A percentile compares a stretch with the other conserved stretches of the same genome.
Conservation (phyloP, 2,113 vertebrate genomes). For the Hucho hucho region DNA sequence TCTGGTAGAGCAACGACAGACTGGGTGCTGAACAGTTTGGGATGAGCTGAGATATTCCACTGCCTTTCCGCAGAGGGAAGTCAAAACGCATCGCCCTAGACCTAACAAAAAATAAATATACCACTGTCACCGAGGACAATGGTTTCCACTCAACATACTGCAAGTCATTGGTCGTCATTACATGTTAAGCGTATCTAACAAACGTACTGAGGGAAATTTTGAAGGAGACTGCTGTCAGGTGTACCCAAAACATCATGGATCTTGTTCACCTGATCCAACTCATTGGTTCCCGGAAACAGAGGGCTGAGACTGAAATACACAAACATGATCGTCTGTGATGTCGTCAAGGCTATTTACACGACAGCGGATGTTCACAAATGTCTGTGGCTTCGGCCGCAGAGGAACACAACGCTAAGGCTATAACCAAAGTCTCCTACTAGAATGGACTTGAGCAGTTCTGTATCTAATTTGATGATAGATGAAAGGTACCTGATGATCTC, state of each 20-base stretch:
- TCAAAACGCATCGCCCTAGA: constrained; percentile 74
- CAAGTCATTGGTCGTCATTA: too few species aligned
- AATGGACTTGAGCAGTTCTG: too few species aligned
- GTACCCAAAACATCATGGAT: constrained; percentile 69
- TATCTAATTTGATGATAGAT: too few species aligned
- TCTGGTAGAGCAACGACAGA: constrained; percentile 64
- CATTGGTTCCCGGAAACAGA: constrained; percentile 73
- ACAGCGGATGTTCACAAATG: neutral
- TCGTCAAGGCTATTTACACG: constrained; percentile 27
- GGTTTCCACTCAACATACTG: too few species aligned
- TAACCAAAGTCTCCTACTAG: too few species aligned
- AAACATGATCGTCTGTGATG: constrained; percentile 76
- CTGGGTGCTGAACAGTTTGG: constrained; percentile 51
- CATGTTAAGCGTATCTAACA: too few species aligned
- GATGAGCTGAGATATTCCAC: constrained; percentile 60
- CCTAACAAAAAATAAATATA: constrained; percentile 36
- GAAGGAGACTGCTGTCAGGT: constrained; percentile 61
- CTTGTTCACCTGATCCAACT: constrained; percentile 76
- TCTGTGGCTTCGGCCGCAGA: neutral
- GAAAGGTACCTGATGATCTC: constrained; percentile 69
- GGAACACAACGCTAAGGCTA: neutral
- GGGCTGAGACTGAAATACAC: constrained; percentile 65
- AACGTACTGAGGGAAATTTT: constrained; percentile 75
- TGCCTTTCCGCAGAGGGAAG: constrained; percentile 74
- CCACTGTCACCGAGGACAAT: neutral